Evolutionary conservation across 1,140 invertebrate species (phyloP).

Genomic region (Heterodera schachtii): DNA sequence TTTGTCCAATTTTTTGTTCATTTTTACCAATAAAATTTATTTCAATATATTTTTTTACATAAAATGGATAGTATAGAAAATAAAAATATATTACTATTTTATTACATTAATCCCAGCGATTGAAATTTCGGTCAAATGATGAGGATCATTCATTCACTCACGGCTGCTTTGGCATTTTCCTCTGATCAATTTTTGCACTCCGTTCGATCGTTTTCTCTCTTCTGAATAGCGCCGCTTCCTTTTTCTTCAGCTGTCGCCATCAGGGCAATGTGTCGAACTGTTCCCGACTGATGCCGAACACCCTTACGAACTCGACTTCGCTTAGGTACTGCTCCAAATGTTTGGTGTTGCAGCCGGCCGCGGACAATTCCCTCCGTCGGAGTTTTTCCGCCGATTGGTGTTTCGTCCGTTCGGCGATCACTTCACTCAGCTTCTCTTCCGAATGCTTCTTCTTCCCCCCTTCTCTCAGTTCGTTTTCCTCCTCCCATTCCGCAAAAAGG

Average conservation of each 20-base stretch:
- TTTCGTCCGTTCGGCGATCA: slow-evolving; percentile 31
- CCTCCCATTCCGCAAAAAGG: slow-evolving; percentile 43
- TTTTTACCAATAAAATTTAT: no score
- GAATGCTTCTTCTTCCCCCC: background rate
- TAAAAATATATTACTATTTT: no score
- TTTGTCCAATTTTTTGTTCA: no score
- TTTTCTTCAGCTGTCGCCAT: slow-evolving; percentile 33
- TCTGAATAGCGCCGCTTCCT: slow-evolving; percentile 32
- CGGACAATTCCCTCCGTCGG: slow-evolving; percentile 19
- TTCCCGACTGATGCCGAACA: slow-evolving; percentile 19
- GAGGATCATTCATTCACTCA: no score
- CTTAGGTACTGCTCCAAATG: slow-evolving; percentile 32
- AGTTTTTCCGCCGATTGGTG: slow-evolving; percentile 28
- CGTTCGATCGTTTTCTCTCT: background rate
- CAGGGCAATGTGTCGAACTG: slow-evolving; percentile 28
- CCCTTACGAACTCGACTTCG: slow-evolving; percentile 26
- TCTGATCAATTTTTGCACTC: background rate
- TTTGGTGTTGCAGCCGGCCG: slow-evolving; percentile 34
- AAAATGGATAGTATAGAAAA: no score
- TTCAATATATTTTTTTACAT: no score
- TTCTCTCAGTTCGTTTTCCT: background rate
- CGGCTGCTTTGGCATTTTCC: no score
- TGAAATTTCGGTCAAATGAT: background rate
- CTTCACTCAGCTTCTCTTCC: background rate
- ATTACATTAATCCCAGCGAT: no score